Base-by-base conservation (phyloP, 2,797 vertebrate genomes). In the Telmatherina bonti region DNA sequence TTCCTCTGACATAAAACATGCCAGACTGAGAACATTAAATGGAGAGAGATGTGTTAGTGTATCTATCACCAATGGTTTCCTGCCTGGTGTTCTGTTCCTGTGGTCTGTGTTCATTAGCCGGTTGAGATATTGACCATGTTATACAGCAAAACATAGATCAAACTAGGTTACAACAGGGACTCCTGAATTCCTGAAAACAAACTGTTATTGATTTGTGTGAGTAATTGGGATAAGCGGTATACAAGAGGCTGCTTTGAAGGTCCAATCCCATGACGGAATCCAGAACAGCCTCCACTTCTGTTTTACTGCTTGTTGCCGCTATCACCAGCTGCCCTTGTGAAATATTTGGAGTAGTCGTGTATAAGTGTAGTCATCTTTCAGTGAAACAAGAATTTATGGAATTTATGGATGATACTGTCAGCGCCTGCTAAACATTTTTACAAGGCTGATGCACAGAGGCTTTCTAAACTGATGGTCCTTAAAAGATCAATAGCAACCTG, bases 171-270 rank as follows among this genome's bases (percentile, higher is more conserved):
- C 76, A 80, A 74, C 78, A 72, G 62, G 78, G 72, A 83, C 12
- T 62, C 63, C 26, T 63, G 70, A 77, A 85, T 81, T 88, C 85
- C 74, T 67, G 57, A 89, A 89, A 91, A 87, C 89, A 89, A 91
- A 89, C 88, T 76, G 88, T 38, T 88, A 90, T 91, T 84, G 86
- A 92, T 90, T 74, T 57, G 79, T 72, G 66, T 75, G 70, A 81
- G 81, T 78, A 82, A 79, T 72, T 83, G 84, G 79, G 89, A 87
- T 83, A 85, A 87, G 81, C 69, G 76, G 67, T 35, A 31, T 67
- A 67, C 62, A 70, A 78, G 64, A 72, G 71, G 74, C 59, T 65
- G 70, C 62, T 77, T 68, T 63, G 68, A 85, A 82, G 66, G 64
- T 62, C 70, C 74, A 72, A 31, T 57, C 67, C 53, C 24, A 27